Evolutionary conservation across 2,797 vertebrate species (phyloP), one percentile per base, ranked within the genome.

Genomic region (Manis pentadactyla): DNA sequence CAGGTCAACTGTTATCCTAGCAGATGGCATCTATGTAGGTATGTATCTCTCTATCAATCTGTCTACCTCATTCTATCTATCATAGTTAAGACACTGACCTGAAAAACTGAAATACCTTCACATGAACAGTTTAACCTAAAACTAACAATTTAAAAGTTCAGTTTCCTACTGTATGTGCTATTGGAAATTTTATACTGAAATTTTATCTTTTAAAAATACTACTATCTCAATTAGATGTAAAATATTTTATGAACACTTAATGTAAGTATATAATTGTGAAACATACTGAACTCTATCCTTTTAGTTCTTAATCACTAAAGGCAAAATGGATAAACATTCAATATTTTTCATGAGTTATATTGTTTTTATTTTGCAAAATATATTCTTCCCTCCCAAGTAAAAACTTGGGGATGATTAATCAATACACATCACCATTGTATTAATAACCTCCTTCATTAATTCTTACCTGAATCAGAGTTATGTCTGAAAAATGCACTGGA

Each of bases 191-290:
- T 77, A 73, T 46, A 78, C 0, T 19, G 23, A 77, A 93, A 73
- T 83, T 82, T 71, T 79, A 42, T 51, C 34, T 93, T 90, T 96
- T 25, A 69, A 95, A 94, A 87, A 74, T 82, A 59, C 27, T 59
- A 69, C 9, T 73, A n/a, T 3, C 31, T 19, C 83, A 84, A 85
- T 93, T 29, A 89, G 2, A 92, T 49, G 14, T 46, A 87, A 90
- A 94, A 78, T 82, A 42, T 61, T 85, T 59, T 85, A 25, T 85
- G 8, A 93, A 78, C 61, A 87, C 6, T 39, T 81, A 15, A 63
- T 78, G 31, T 7, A 88, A 89, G 17, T 25, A 71, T 2, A 55
- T 34, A 85, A 83, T 85, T 90, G 31, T 84, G 51, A 94, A 57
- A 51, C 23, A 63, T 31, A 63, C 5, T 73, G 3, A 89, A 89